A percentile compares a stretch with the other conserved stretches of the same genome.
These are phyloP conservation scores for Allygus modestus DNA, from an alignment of 2,888 invertebrate genomes.

Conservation along the genomic window DNA sequence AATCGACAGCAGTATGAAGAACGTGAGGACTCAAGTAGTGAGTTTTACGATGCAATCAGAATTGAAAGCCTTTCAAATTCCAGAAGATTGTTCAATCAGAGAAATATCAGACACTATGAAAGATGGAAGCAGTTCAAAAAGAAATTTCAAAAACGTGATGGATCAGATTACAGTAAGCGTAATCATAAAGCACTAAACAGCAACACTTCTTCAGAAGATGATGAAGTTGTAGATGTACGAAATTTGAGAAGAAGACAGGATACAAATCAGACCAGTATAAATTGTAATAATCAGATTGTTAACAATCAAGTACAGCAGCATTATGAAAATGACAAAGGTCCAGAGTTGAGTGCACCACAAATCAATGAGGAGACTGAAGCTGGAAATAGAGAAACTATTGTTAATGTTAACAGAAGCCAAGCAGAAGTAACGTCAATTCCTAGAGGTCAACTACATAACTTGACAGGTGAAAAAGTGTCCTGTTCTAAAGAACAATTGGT, in stretches of 20 bases:
- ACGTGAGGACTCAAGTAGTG: slow-evolving; percentile 33
- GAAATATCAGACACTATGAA: slow-evolving; percentile 34
- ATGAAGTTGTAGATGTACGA: slow-evolving; percentile 3
- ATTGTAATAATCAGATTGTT: not conserved
- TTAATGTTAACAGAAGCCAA: not conserved
- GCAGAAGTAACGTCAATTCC: not conserved
- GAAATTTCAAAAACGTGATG: slow-evolving; percentile 46
- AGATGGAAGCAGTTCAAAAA: slow-evolving; percentile 57
- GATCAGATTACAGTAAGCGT: not conserved
- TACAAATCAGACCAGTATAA: not conserved
- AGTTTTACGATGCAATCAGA: slow-evolving; percentile 22
- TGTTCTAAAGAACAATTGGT: not conserved
- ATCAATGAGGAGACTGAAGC: not conserved
- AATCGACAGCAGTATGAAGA: slow-evolving; percentile 11
- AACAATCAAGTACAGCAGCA: not conserved
- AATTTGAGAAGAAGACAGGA: slow-evolving; percentile 17
- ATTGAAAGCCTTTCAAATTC: slow-evolving; percentile 41
- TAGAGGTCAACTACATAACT: not conserved
- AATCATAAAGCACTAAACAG: not conserved
- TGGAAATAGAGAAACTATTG: not conserved
- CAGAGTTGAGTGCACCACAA: not conserved
- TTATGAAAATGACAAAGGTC: not conserved
- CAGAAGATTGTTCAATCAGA: slow-evolving; percentile 40
- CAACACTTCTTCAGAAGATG: slow-evolving; percentile 46
- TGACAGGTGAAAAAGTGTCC: not conserved